phyloP scores from a whole-genome alignment of 2,113 vertebrate species.

The Cyprinodon variegatus region DNA sequence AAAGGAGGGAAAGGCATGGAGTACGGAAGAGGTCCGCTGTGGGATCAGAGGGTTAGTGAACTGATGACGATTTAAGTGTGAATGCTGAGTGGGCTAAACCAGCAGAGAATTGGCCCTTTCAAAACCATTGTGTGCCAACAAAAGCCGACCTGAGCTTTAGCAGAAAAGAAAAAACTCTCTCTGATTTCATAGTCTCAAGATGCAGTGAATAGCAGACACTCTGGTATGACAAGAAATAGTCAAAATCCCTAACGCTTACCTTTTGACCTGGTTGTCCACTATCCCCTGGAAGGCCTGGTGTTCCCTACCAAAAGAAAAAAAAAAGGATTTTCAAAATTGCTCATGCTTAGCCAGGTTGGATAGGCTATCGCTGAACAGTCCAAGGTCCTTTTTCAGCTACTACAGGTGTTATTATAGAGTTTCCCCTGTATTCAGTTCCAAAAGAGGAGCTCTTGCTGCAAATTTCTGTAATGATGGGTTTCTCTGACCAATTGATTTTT shows the following conservation, averaged over 20 bases:
- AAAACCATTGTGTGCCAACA: slow-evolving; percentile 13
- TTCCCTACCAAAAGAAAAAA: slow-evolving; percentile 77
- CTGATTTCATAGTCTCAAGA: not conserved
- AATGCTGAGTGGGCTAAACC: slow-evolving; percentile 54
- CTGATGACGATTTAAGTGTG: slow-evolving; percentile 65
- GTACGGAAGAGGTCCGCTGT: slow-evolving; percentile 20
- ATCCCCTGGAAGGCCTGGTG: slow-evolving; percentile 82
- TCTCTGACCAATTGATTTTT: too few relatives aligned
- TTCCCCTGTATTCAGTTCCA: not conserved
- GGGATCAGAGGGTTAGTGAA: slow-evolving; percentile 53
- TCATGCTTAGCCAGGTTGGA: too few relatives aligned
- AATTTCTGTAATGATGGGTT: too few relatives aligned
- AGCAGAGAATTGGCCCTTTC: slow-evolving; percentile 14
- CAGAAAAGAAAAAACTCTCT: slow-evolving; percentile 8
- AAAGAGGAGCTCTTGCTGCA: too few relatives aligned
- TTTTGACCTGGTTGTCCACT: slow-evolving; percentile 85
- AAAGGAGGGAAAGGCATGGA: slow-evolving; percentile 44
- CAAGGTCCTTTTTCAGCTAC: not conserved
- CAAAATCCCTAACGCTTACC: slow-evolving; percentile 71
- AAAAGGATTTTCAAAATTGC: not conserved
- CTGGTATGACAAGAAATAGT: not conserved
- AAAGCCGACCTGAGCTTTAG: slow-evolving; percentile 24
- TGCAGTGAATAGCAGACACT: slow-evolving; percentile 27
- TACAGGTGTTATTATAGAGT: not conserved
- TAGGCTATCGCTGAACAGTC: not conserved